These are phyloP conservation scores for Chironomus tentans DNA, from an alignment of 2,888 invertebrate species.

Conservation along the genomic window DNA sequence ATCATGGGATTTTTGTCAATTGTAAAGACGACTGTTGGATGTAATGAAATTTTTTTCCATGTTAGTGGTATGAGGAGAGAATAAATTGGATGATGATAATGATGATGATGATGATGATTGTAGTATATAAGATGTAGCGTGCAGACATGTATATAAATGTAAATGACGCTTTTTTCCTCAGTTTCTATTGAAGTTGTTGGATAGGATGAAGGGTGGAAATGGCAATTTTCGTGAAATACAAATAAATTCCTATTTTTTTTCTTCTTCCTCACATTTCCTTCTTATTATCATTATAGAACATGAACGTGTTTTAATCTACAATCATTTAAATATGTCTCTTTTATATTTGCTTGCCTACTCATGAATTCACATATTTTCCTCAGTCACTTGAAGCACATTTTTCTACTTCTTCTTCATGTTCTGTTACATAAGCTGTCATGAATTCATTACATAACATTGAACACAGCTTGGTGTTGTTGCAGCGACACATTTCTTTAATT, in stretches of 20 bases:
- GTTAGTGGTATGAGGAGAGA: background rate
- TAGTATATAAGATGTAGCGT: background rate
- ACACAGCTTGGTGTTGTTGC: background rate
- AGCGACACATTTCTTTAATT: background rate
- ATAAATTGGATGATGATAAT: background rate
- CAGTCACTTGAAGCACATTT: background rate
- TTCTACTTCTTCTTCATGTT: background rate
- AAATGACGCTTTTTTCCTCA: background rate
- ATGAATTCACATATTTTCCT: background rate
- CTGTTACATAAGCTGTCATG: background rate
- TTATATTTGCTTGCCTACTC: background rate
- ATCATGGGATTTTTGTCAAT: background rate
- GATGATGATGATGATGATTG: background rate
- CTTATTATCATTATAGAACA: slow-evolving; percentile 20
- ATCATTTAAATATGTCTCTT: slow-evolving; percentile 20
- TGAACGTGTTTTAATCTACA: slow-evolving; percentile 22
- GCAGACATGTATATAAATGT: background rate
- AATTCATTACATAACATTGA: background rate
- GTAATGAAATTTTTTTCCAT: background rate
- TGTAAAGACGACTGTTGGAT: background rate
- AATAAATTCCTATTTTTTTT: background rate
- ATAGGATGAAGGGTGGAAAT: background rate
- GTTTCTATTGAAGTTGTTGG: background rate
- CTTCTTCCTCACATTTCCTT: background rate
- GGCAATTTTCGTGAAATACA: background rate